Evolutionary conservation across 1,140 invertebrate species (phyloP).

Genomic region (Zophobas atratus): DNA sequence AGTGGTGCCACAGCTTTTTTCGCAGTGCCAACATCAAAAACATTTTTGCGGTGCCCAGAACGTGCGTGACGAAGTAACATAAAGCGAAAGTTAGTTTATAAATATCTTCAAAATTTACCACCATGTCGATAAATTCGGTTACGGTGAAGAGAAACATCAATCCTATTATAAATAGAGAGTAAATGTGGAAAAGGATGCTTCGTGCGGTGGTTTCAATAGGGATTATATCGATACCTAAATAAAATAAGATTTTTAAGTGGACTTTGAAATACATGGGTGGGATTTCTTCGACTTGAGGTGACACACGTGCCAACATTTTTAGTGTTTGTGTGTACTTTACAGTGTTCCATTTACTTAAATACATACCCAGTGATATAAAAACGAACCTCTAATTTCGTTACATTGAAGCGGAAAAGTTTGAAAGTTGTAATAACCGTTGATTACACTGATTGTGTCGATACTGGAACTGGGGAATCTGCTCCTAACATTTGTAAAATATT

Average conservation of each 20-base stretch:
- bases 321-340: too few relatives aligned
- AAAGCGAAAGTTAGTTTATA: constrained; percentile 34
- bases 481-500: too few relatives aligned
- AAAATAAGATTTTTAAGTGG: not conserved
- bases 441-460: too few relatives aligned
- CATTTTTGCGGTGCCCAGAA: constrained; percentile 41
- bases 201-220: not conserved
- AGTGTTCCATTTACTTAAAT: too few relatives aligned
- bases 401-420: too few relatives aligned
- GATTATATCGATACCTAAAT: constrained; percentile 19
- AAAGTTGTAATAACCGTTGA: too few relatives aligned
- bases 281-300: constrained; percentile 20
- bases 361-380: too few relatives aligned
- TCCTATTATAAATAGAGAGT: not conserved
- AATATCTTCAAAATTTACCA: constrained; percentile 22
- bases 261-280: constrained; percentile 13
- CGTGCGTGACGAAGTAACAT: constrained; percentile 39
- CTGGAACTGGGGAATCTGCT: too few relatives aligned
- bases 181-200: not conserved
- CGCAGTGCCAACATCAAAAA: constrained; percentile 12
- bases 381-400: too few relatives aligned
- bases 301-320: too few relatives aligned
- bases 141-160: not conserved
- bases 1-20: constrained; percentile 24
- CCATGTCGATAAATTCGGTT: constrained; percentile 2